These are phyloP conservation scores for Pangasius krempfi DNA, from an alignment of 2,797 vertebrate species.

Conservation along the genomic window DNA sequence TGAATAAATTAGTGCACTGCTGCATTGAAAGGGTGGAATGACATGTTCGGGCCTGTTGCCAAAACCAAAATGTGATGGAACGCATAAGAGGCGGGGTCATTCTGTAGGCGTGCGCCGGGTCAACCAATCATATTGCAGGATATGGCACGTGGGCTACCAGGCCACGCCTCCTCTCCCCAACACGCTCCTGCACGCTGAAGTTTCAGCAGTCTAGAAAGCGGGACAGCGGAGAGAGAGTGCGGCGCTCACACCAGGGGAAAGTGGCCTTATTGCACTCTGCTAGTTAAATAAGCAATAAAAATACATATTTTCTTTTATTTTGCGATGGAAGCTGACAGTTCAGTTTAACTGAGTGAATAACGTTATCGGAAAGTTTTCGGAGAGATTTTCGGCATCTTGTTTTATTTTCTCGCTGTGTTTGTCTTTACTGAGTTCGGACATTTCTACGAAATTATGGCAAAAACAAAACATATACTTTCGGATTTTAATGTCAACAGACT, in stretches of 20 bases:
- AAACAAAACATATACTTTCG: neutral
- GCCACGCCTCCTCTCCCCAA: conserved; percentile 28
- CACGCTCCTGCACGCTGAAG: conserved; percentile 39
- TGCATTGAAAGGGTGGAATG: neutral
- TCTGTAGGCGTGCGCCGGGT: conserved; percentile 45
- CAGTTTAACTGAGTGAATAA: neutral
- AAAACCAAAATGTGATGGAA: neutral
- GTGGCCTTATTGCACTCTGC: neutral
- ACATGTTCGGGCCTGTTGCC: conserved; percentile 27
- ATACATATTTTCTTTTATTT: neutral
- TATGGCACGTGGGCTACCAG: conserved; percentile 32
- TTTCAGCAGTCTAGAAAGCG: conserved; percentile 26
- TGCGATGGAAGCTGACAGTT: neutral
- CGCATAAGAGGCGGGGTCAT: conserved; percentile 26
- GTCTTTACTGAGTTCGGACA: no score
- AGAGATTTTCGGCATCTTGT: neutral
- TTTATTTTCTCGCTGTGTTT: neutral
- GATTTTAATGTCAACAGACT: conserved; percentile 1
- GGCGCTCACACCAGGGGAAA: neutral
- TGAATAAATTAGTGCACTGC: neutral
- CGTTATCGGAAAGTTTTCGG: neutral
- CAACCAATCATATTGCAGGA: conserved; percentile 30
- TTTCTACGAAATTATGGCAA: neutral
- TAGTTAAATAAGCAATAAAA: neutral
- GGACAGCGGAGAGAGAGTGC: neutral